Percentiles rank a stretch among this genome's conserved stretches.
phyloP scores from a whole-genome alignment of 2,888 invertebrate genomes.

The Drosophila anomelani region DNA sequence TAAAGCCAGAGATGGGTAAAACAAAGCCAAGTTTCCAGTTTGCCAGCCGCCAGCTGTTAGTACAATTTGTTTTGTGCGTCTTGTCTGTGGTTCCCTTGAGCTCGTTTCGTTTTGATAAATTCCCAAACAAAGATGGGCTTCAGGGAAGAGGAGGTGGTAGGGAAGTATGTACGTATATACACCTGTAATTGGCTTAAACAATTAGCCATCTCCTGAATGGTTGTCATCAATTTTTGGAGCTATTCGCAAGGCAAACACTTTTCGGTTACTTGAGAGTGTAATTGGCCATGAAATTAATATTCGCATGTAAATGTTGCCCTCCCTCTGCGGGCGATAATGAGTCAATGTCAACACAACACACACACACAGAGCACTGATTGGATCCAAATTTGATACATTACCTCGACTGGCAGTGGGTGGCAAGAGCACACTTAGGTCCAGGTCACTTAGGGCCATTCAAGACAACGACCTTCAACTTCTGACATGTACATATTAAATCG shows the following conservation, averaged over 20 bases:
- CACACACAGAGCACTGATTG: slow-evolving; percentile 27
- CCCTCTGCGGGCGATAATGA: slow-evolving; percentile 16
- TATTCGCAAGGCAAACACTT: slow-evolving; percentile 48
- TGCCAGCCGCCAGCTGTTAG: slow-evolving; percentile 43
- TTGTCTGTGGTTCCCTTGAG: slow-evolving; percentile 64
- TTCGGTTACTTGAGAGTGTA: slow-evolving; percentile 17
- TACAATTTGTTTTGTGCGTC: slow-evolving; percentile 57
- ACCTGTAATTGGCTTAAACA: slow-evolving; percentile 48
- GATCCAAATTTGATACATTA: slow-evolving; percentile 36
- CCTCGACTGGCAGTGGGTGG: slow-evolving; percentile 40
- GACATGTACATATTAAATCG: slow-evolving; percentile 39
- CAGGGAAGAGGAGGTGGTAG: not conserved
- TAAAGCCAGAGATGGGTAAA: slow-evolving; percentile 12
- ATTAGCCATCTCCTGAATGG: slow-evolving; percentile 56
- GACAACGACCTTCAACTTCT: slow-evolving; percentile 33
- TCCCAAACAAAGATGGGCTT: slow-evolving; percentile 19
- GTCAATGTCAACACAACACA: slow-evolving; percentile 47
- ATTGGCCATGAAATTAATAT: slow-evolving; percentile 48
- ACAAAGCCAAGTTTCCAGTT: slow-evolving; percentile 15
- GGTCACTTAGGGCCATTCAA: slow-evolving; percentile 26
- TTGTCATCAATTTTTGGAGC: slow-evolving; percentile 62
- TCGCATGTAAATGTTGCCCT: slow-evolving; percentile 40
- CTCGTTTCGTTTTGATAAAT: slow-evolving; percentile 70
- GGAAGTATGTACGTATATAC: slow-evolving; percentile 36
- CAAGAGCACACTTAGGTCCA: slow-evolving; percentile 10